Percentiles rank a stretch among this genome's conserved stretches.
Evolutionary conservation across 2,797 vertebrate genomes (phyloP).

Genomic region (Nasua narica): DNA sequence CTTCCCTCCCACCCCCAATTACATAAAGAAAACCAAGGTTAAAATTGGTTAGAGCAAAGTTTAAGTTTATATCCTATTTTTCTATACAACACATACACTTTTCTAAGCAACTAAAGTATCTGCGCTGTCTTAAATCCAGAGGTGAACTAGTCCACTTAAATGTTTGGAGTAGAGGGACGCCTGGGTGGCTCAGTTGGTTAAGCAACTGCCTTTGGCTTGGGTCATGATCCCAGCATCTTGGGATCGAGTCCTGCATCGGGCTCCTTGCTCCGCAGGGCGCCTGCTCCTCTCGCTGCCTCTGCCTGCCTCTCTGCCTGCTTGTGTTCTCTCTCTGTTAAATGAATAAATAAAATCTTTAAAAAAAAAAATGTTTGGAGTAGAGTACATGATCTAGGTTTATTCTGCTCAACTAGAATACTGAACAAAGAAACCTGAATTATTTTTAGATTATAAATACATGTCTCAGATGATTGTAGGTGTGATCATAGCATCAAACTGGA

Average conservation of each 20-base stretch:
- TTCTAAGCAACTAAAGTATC: neutral
- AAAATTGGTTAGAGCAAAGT: neutral
- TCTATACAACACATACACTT: neutral
- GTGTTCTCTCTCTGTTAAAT: no score
- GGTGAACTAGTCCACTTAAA: neutral
- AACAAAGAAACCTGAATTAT: neutral
- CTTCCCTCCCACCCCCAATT: neutral
- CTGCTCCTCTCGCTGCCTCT: no score
- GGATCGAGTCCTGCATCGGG: no score
- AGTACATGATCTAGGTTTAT: neutral
- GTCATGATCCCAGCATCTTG: no score
- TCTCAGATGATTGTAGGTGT: neutral
- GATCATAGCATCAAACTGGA: neutral
- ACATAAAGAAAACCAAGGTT: neutral
- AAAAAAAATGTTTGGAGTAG: neutral
- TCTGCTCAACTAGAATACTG: neutral
- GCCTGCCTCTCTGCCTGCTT: no score
- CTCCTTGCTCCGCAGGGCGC: no score
- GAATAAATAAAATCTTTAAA: no score
- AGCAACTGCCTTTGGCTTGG: no score
- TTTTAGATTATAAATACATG: neutral
- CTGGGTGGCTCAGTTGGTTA: no score
- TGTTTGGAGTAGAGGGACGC: neutral
- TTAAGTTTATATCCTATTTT: conserved; percentile 14
- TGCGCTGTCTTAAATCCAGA: neutral